Conservation (phyloP, 92 coral and sea anemone genomes). For the Palythoa grandiflora region DNA sequence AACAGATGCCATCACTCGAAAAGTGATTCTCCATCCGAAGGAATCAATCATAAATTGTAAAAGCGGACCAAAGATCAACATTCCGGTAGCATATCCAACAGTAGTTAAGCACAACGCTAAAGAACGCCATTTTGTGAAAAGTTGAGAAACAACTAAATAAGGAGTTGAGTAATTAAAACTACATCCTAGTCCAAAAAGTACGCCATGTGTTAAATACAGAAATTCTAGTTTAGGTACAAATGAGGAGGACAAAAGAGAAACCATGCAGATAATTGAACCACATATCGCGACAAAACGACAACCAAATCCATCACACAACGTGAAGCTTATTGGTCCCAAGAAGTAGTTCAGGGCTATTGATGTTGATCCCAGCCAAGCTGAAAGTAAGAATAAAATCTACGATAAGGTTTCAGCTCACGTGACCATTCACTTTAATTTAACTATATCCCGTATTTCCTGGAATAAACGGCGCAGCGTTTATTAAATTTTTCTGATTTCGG, state of each 20-base stretch:
- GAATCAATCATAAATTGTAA: not conserved
- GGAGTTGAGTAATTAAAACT: not conserved
- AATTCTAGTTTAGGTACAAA: conserved; percentile 25
- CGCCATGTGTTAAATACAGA: conserved; percentile 32
- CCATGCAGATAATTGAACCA: not conserved
- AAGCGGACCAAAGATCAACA: not conserved
- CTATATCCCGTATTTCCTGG: too few species aligned
- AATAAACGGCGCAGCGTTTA: too few species aligned
- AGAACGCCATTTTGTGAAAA: conserved; percentile 19
- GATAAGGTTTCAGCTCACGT: too few species aligned
- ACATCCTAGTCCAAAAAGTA: not conserved
- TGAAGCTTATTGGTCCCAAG: conserved; percentile 23
- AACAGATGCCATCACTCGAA: not conserved
- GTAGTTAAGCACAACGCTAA: not conserved
- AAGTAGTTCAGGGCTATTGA: not conserved
- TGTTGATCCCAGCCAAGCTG: conserved; percentile 47
- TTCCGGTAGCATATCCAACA: not conserved
- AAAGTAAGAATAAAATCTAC: not conserved
- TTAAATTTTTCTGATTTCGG: too few species aligned
- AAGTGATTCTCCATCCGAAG: not conserved
- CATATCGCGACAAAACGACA: conserved; percentile 37
- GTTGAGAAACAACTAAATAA: not conserved
- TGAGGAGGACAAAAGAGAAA: conserved; percentile 46
- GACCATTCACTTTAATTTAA: too few species aligned
- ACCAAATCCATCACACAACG: conserved; percentile 38